These are phyloP conservation scores for Nycteola revayana DNA, from an alignment of 2,888 invertebrate genomes.

Conservation along the genomic window DNA sequence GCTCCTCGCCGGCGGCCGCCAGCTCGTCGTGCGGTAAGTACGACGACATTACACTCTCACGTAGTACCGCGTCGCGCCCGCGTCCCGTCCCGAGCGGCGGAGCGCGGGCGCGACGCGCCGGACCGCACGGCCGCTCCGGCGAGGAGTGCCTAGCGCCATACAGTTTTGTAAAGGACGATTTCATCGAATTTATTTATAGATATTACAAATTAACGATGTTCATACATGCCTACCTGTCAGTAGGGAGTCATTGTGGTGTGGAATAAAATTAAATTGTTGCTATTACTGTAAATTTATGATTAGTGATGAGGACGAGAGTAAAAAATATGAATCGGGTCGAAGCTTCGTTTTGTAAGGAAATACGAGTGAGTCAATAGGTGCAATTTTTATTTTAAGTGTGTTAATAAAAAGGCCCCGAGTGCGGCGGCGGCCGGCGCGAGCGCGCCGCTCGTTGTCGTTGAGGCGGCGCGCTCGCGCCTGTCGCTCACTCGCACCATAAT, in stretches of 20 bases:
- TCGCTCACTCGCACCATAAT: constrained; percentile 57
- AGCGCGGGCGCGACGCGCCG: constrained; percentile 25
- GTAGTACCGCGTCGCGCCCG: constrained; percentile 28
- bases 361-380: constrained; percentile 79
- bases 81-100: constrained; percentile 28
- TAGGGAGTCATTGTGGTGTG: constrained; percentile 73
- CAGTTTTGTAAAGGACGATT: constrained; percentile 74
- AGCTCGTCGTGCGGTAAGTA: constrained; percentile 53
- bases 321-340: constrained; percentile 75
- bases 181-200: constrained; percentile 82
- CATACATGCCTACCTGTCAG: constrained; percentile 65
- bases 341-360: constrained; percentile 70
- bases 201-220: constrained; percentile 75
- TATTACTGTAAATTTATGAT: constrained; percentile 75
- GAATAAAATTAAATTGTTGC: constrained; percentile 76
- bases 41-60: constrained; percentile 40
- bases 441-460: constrained; percentile 10
- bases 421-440: constrained; percentile 21
- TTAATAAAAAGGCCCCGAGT: constrained; percentile 38
- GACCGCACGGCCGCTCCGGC: constrained; percentile 34
- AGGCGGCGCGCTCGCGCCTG: constrained; percentile 28
- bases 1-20: constrained; percentile 42
- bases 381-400: constrained; percentile 75
- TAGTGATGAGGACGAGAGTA: constrained; percentile 68
- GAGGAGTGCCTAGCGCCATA: constrained; percentile 50